phyloP scores from a whole-genome alignment of 2,888 invertebrate species.

The Cataglyphis rosenhaueri region DNA sequence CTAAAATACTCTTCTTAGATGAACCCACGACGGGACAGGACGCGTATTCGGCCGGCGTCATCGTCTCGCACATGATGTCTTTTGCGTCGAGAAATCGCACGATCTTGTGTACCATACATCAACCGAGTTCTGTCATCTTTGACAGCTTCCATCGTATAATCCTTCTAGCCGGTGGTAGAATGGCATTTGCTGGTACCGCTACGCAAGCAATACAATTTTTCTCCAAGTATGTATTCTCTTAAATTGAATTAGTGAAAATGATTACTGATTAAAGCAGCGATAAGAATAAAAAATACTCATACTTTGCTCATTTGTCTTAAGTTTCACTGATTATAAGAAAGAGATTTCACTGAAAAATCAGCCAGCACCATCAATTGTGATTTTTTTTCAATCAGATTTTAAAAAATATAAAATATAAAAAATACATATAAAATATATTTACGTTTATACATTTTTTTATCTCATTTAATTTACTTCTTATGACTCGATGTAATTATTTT shows the following conservation, averaged over 20 bases:
- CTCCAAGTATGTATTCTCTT: conserved; percentile 86
- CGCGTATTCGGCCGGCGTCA: conserved; percentile 95
- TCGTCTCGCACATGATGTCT: conserved; percentile 90
- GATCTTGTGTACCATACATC: conserved; percentile 97
- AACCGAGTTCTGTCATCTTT: conserved; percentile 95
- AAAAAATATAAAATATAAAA: no score
- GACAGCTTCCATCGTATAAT: conserved; percentile 93
- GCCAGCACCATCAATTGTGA: no score
- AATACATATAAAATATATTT: no score
- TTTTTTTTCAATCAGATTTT: no score
- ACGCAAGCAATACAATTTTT: conserved; percentile 90
- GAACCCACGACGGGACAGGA: conserved; percentile 98
- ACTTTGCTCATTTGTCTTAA: no score
- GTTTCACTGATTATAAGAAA: no score
- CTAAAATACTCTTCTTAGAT: conserved; percentile 96
- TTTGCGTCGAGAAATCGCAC: conserved; percentile 93
- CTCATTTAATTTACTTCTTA: no score
- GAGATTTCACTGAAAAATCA: no score
- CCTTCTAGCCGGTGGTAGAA: conserved; percentile 94
- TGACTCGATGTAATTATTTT: no score
- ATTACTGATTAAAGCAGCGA: no score
- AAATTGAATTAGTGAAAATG: background rate
- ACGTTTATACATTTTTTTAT: no score
- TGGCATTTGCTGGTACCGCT: conserved; percentile 93
- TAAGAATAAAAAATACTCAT: no score